Evolutionary conservation across 2,888 invertebrate species (phyloP), one percentile per base, ranked within the genome.

Genomic region (Hecatera dysodea): DNA sequence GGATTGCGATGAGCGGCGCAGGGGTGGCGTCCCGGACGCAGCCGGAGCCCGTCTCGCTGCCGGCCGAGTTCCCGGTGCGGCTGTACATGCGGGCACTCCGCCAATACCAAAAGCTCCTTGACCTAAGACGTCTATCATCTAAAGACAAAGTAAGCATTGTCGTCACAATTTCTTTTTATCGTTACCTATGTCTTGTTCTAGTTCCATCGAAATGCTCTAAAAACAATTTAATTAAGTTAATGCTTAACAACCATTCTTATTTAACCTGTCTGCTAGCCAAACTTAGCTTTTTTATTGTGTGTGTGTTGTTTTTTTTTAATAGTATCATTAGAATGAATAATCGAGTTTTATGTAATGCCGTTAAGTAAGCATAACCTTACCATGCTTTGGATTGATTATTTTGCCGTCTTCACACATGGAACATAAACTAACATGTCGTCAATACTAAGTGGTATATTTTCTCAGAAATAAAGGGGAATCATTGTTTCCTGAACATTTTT

Each of bases 61-160:
- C 94, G 59, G 80, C 88, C 29, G 93, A 93, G 72, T 88, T 94
- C 67, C 93, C 96, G 56, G 96, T 96, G 84, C 92, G 96, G 76
- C 92, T 97, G 68, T 97, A 96, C 90, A 91, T 96, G 86, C 93
- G 97, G 80, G 97, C 97, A 76, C 96, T 97, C 42, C 96, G 97
- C 72, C 97, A 97, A 90, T 97, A 97, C 89, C 97, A 97, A 88
- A 96, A 96, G 89, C 94, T 97, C 73, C 92, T 97, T 81, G 96
- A 97, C 90, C 92, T 96, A 76, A 96, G 95, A 87, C 96, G 96
- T 76, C 93, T 96, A 89, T 92, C 96, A 90, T 93, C 91, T 78
- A 96, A 96, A 92, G 94, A 95, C 89, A 95, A 95, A 94, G 96
- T 96, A 95, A 95, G 96, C 89, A 74, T 76, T 75, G 71, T 76